Evolutionary conservation across 2,888 invertebrate species (phyloP).

Genomic region (Portevinia maculata): DNA sequence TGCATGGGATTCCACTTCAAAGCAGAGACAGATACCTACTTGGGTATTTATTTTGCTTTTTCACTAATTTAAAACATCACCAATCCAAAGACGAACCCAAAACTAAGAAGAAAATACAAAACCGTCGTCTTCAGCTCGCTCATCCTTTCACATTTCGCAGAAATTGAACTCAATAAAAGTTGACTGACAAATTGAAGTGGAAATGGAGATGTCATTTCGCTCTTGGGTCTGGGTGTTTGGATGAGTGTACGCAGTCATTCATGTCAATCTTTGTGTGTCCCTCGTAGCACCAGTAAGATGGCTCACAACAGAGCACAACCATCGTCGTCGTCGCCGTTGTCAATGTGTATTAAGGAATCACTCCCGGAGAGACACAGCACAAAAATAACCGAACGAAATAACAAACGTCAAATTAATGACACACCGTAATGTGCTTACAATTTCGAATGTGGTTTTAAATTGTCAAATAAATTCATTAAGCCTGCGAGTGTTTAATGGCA

Average conservation of each 20-base stretch:
- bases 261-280: constrained; percentile 56
- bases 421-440: constrained; percentile 72
- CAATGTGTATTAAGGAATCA: constrained; percentile 37
- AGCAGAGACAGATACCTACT: constrained; percentile 22
- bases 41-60: constrained; percentile 11
- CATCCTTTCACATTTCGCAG: constrained; percentile 61
- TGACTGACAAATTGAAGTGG: constrained; percentile 82
- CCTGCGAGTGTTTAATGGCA: constrained; percentile 67
- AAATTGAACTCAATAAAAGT: constrained; percentile 82
- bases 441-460: constrained; percentile 73
- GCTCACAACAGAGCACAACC: not conserved
- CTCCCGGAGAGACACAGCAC: constrained; percentile 31
- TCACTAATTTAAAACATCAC: constrained; percentile 23
- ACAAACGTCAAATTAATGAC: constrained; percentile 73
- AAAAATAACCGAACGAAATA: constrained; percentile 66
- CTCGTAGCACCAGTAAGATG: constrained; percentile 11
- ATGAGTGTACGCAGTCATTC: constrained; percentile 41
- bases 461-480: constrained; percentile 74
- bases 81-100: constrained; percentile 21
- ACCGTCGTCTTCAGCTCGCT: constrained; percentile 31
- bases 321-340: not conserved
- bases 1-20: constrained; percentile 14
- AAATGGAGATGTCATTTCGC: constrained; percentile 81
- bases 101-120: constrained; percentile 20
- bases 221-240: constrained; percentile 73